Conservation (phyloP, 2,888 invertebrate genomes). For the Herminia tarsipennalis region DNA sequence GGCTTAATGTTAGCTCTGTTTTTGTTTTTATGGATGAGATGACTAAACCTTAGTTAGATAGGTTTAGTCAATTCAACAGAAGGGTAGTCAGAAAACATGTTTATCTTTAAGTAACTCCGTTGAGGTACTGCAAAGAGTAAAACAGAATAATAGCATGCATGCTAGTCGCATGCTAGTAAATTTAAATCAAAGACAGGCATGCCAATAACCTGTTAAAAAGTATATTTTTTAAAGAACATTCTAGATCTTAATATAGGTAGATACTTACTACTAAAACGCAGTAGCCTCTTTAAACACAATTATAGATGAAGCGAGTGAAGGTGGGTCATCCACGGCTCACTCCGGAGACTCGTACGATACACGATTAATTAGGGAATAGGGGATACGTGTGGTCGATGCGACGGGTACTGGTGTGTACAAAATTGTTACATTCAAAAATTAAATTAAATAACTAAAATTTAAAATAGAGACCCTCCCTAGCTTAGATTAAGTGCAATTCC, state of each 20-base stretch:
- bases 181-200: not conserved
- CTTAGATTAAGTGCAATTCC: not conserved
- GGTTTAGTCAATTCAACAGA: too few relatives aligned
- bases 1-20: too few relatives aligned
- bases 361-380: slow-evolving; percentile 80
- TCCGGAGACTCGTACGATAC: slow-evolving; percentile 68
- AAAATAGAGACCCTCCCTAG: not conserved
- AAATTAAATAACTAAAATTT: too few relatives aligned
- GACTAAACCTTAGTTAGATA: too few relatives aligned
- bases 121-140: too few relatives aligned
- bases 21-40: too few relatives aligned
- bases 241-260: not conserved
- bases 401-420: slow-evolving; percentile 48
- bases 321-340: slow-evolving; percentile 74
- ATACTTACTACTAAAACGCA: slow-evolving; percentile 3
- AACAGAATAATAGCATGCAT: too few relatives aligned
- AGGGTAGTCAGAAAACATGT: too few relatives aligned
- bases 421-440: slow-evolving; percentile 30
- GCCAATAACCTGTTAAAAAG: not conserved
- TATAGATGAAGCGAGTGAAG: slow-evolving; percentile 58
- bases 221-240: not conserved
- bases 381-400: slow-evolving; percentile 68
- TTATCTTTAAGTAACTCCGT: too few relatives aligned
- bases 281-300: slow-evolving; percentile 30
- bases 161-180: too few relatives aligned